Base-by-base conservation (phyloP, 2,113 vertebrate genomes). In the Notechis scutatus region DNA sequence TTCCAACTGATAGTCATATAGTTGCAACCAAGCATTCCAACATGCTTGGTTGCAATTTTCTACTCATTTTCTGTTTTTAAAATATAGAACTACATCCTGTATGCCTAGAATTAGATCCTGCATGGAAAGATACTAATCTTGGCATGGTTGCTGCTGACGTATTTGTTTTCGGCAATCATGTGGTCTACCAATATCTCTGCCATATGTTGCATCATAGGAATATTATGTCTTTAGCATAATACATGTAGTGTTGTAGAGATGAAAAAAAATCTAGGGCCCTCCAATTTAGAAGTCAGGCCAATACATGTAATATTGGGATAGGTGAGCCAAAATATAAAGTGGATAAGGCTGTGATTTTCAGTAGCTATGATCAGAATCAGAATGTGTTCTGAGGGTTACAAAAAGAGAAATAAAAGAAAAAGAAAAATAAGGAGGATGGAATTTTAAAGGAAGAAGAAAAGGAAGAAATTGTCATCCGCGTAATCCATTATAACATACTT, bases 181-280 rank as follows among this genome's bases (percentile, higher is more conserved):
- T 98, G 97, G 85, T 98, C 99, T 90, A 99, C 97, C 91, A 97
- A 96, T 1, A 98, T 99, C 95, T 99, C 99, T 42, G 98, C 98
- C 26, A 99, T 97, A 88, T 98, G 98, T 34, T 96, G 96, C 98
- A 98, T 98, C 54, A 98, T 97, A 45, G 97, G 97, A 59, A 98
- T 57, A 93, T 99, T 97, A 29, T 94, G 1, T 95, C 97, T 91
- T 98, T 98, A 0, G 96, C 96, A 89, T 98, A 99, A 10, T 92
- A 93, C 87, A 97, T 98, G 96, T 98, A 98, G 94, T 97, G 92
- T 56, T 98, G 97, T 54, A 99, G 96, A 0, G 96, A 85, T 54
- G n/a, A 39, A 7, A 24, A 24, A 55, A 55, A 81, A 24, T 56
- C 9, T 42, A 85, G 50, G 10, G 56, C 23, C 3, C 34, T 87